Percentiles rank a stretch among this genome's conserved stretches.
Conservation (phyloP, 2,888 invertebrate species). For the Xylophagus ater region DNA sequence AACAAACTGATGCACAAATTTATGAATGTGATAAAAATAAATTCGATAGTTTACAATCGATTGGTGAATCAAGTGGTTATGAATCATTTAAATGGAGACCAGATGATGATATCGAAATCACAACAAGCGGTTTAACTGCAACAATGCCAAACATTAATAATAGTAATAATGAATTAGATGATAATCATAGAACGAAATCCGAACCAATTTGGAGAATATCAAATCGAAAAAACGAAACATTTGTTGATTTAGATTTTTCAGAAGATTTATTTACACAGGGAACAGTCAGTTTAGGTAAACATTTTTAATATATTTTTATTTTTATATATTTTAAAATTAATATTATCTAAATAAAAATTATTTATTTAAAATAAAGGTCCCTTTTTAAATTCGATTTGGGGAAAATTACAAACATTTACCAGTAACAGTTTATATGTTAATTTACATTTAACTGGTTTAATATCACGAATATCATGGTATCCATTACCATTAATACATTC, state of each 20-base stretch:
- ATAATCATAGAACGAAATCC: slow-evolving; percentile 13
- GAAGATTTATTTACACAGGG: slow-evolving; percentile 40
- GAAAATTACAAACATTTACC: slow-evolving; percentile 71
- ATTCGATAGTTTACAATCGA: slow-evolving; percentile 53
- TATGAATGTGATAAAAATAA: slow-evolving; percentile 30
- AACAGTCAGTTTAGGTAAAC: slow-evolving; percentile 37
- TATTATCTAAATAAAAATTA: slow-evolving; percentile 5
- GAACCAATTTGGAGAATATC: slow-evolving; percentile 33
- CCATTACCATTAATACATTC: slow-evolving; percentile 82
- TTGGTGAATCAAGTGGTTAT: slow-evolving; percentile 64
- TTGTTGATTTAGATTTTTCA: slow-evolving; percentile 38
- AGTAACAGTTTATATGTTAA: slow-evolving; percentile 77
- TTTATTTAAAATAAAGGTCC: slow-evolving; percentile 47
- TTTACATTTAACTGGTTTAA: slow-evolving; percentile 74
- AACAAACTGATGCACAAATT: slow-evolving; percentile 13
- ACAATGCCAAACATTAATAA: slow-evolving; percentile 15
- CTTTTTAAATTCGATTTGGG: slow-evolving; percentile 68
- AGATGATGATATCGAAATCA: slow-evolving; percentile 41
- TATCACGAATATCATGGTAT: slow-evolving; percentile 76
- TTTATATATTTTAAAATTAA: slow-evolving; percentile 2
- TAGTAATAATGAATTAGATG: slow-evolving; percentile 15
- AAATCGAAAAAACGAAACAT: slow-evolving; percentile 28
- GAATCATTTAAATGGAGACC: slow-evolving; percentile 55
- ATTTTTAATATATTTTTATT: slow-evolving; percentile 3
- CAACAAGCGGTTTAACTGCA: background rate